Evolutionary conservation across 2,113 vertebrate genomes (phyloP).

Genomic region (Smithornis capensis): DNA sequence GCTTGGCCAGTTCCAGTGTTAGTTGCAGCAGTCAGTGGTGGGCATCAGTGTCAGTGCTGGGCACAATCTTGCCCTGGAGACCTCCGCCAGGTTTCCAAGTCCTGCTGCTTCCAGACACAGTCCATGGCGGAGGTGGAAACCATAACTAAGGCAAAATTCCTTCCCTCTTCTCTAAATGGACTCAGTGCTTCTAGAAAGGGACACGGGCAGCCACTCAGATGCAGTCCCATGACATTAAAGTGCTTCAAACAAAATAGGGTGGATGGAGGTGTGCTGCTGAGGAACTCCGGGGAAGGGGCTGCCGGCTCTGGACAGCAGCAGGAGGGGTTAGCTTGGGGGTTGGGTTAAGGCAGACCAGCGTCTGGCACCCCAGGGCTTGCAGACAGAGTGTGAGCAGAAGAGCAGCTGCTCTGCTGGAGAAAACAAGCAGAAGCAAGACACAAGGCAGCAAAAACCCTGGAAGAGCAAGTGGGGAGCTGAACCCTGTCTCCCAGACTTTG

Average conservation of each 20-base stretch:
- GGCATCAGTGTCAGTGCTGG: conserved; percentile 29
- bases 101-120: not conserved
- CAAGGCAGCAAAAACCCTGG: not conserved
- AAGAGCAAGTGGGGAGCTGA: not conserved
- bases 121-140: not conserved
- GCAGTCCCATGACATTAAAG: conserved; percentile 18
- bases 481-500: not conserved
- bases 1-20: not conserved
- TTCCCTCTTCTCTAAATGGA: not conserved
- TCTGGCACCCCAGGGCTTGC: not conserved
- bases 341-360: not conserved
- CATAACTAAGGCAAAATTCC: not conserved
- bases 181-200: conserved; percentile 55
- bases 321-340: not conserved
- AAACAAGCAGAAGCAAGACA: not conserved
- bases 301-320: fast-evolving
- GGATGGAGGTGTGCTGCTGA: not conserved
- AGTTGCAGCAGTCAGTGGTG: not conserved
- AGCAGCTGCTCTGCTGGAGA: not conserved
- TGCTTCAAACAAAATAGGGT: conserved; percentile 31
- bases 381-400: not conserved
- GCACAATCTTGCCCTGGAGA: not conserved
- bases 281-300: not conserved
- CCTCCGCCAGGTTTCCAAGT: not conserved
- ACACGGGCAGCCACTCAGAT: not conserved